phyloP scores from a whole-genome alignment of 2,797 vertebrate genomes.

The Sebastes flavidus region DNA sequence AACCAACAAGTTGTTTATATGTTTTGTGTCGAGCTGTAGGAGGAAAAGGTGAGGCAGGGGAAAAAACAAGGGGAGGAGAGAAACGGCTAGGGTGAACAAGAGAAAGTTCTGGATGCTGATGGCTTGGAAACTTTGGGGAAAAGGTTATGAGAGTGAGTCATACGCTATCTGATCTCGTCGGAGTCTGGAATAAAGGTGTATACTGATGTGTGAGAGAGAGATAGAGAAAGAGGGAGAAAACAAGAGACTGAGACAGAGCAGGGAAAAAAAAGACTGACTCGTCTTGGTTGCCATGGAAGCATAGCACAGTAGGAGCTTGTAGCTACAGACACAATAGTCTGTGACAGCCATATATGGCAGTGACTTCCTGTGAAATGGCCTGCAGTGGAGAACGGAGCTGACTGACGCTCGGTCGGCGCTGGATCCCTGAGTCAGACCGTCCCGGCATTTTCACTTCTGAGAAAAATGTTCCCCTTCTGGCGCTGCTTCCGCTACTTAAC shows the following conservation, averaged over 20 bases:
- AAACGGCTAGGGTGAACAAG: background rate
- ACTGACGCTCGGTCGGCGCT: slow-evolving; percentile 41
- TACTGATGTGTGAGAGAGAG: slow-evolving; percentile 5
- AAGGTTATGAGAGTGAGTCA: slow-evolving; percentile 77
- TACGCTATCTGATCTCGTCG: slow-evolving; percentile 52
- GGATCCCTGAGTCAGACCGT: slow-evolving; percentile 60
- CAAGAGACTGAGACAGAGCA: slow-evolving; percentile 24
- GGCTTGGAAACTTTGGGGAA: slow-evolving; percentile 53
- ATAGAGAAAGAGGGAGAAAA: slow-evolving; percentile 13
- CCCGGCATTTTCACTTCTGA: slow-evolving; percentile 5
- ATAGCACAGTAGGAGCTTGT: slow-evolving; percentile 68
- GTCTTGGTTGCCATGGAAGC: slow-evolving; percentile 80
- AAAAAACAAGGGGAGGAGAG: background rate
- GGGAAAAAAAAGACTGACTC: slow-evolving; percentile 35
- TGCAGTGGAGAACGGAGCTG: slow-evolving; percentile 45
- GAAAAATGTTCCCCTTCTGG: slow-evolving; percentile 39
- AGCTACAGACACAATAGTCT: slow-evolving; percentile 76
- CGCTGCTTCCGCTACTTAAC: slow-evolving; percentile 9
- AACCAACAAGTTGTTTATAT: background rate
- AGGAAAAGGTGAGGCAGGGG: background rate
- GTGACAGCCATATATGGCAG: slow-evolving; percentile 78
- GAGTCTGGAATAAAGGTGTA: slow-evolving; percentile 50
- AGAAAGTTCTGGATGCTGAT: slow-evolving; percentile 53
- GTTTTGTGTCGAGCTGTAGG: slow-evolving; percentile 3
- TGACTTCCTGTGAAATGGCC: slow-evolving; percentile 78